Evolutionary conservation across 2,888 invertebrate species (phyloP).

Genomic region (Hemithea aestivaria): DNA sequence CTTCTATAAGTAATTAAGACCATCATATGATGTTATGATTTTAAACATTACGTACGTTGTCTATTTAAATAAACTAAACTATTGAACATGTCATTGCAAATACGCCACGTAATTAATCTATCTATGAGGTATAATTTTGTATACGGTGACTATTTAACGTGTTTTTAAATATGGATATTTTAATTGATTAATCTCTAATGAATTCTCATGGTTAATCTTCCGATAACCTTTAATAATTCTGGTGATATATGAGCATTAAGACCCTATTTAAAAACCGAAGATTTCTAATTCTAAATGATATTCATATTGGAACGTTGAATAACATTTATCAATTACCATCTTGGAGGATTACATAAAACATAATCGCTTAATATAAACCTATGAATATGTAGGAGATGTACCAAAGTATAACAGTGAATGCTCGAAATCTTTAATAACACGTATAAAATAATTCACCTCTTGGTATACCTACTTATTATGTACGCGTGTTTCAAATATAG

Average conservation of each 20-base stretch:
- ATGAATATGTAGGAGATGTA: conserved; percentile 13
- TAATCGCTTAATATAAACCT: background rate
- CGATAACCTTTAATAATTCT: background rate
- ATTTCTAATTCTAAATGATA: conserved; percentile 1
- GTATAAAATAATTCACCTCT: conserved; percentile 20
- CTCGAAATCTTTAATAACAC: conserved; percentile 4
- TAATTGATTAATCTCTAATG: no score
- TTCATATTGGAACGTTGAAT: conserved; percentile 3
- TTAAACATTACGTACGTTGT: conserved; percentile 15
- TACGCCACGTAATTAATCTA: no score
- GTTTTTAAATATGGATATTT: no score
- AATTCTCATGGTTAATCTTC: no score
- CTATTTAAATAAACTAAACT: no score
- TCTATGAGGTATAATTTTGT: no score
- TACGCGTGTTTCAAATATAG: conserved; percentile 21
- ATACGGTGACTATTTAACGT: no score
- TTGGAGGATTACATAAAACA: conserved; percentile 8
- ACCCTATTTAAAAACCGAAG: no score
- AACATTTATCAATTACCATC: conserved; percentile 4
- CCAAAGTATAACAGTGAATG: conserved; percentile 3
- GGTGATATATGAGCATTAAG: no score
- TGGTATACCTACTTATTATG: conserved; percentile 3
- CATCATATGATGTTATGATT: no score
- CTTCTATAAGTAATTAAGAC: no score
- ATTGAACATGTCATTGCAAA: no score